phyloP scores from a whole-genome alignment of 2,797 vertebrate species.

The Eutrigla gurnardus region DNA sequence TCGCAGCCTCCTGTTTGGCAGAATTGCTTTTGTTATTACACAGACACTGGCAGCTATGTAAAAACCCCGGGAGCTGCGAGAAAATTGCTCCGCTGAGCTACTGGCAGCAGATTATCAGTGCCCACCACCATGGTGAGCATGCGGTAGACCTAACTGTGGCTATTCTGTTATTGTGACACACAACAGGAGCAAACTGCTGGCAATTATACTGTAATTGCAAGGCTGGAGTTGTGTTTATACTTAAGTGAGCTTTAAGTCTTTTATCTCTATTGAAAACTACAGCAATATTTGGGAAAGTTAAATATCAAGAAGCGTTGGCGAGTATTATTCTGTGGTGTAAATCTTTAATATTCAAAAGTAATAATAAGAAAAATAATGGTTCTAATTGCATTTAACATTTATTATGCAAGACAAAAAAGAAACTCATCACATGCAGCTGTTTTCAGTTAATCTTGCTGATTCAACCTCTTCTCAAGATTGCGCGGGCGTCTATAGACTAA shows the following conservation, averaged over 20 bases:
- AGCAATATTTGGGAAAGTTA: not conserved
- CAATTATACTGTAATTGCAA: not conserved
- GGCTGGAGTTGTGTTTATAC: not conserved
- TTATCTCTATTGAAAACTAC: not conserved
- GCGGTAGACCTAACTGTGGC: not conserved
- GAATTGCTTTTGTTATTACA: slow-evolving; percentile 84
- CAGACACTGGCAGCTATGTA: slow-evolving; percentile 32
- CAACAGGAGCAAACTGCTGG: not conserved
- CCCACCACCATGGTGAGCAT: not conserved
- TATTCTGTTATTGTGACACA: slow-evolving; percentile 3
- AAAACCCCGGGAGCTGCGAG: not conserved
- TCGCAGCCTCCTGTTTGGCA: slow-evolving; percentile 90
- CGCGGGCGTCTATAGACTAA: too few species aligned
- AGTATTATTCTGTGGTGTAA: not conserved
- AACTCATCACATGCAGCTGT: too few species aligned
- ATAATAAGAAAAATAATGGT: not conserved
- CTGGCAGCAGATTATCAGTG: slow-evolving; percentile 15
- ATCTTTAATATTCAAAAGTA: not conserved
- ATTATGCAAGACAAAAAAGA: not conserved
- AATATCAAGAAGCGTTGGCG: not conserved
- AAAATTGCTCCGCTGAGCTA: not conserved
- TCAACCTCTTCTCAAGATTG: too few species aligned
- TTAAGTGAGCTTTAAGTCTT: not conserved
- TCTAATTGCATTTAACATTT: not conserved
- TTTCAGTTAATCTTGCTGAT: not conserved